These are phyloP conservation scores for Apodemia hepburni DNA, from an alignment of 2,888 invertebrate species.

Conservation along the genomic window DNA sequence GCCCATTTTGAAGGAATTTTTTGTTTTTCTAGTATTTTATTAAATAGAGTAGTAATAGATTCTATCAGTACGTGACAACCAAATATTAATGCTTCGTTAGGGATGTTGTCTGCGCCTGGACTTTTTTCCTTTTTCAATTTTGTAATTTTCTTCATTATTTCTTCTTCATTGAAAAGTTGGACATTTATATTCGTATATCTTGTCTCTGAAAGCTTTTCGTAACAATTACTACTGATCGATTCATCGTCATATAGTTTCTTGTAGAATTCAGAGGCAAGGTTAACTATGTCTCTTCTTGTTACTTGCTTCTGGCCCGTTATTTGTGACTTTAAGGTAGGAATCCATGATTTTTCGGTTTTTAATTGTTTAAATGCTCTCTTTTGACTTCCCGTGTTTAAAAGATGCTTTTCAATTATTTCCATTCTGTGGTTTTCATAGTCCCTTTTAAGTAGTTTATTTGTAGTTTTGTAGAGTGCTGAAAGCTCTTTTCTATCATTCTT, in stretches of 20 bases:
- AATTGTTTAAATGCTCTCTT: conserved; percentile 20
- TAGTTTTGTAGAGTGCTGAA: conserved; percentile 17
- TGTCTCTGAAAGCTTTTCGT: conserved; percentile 5
- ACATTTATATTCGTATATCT: conserved; percentile 6
- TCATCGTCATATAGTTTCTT: conserved; percentile 22
- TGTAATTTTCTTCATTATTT: conserved; percentile 23
- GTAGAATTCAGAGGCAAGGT: conserved; percentile 30
- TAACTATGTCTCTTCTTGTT: conserved; percentile 26
- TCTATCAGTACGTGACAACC: conserved; percentile 14
- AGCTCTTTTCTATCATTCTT: conserved; percentile 16
- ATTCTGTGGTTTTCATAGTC: conserved; percentile 14
- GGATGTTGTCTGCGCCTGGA: conserved; percentile 17
- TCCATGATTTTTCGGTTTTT: conserved; percentile 19
- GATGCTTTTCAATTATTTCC: conserved; percentile 19
- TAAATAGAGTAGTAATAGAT: background rate
- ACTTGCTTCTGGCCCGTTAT: background rate
- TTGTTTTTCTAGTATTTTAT: too few species aligned
- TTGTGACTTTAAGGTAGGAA: conserved; percentile 18
- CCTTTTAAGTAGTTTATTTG: conserved; percentile 18
- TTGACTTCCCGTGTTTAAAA: conserved; percentile 3
- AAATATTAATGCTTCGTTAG: conserved; percentile 19
- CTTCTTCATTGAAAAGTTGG: conserved; percentile 15
- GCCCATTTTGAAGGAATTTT: too few species aligned
- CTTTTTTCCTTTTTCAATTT: conserved; percentile 18
- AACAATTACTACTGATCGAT: background rate